Evolutionary conservation across 2,888 invertebrate genomes (phyloP), one percentile per base, ranked within the genome.

Genomic region (Callimorpha dominula): DNA sequence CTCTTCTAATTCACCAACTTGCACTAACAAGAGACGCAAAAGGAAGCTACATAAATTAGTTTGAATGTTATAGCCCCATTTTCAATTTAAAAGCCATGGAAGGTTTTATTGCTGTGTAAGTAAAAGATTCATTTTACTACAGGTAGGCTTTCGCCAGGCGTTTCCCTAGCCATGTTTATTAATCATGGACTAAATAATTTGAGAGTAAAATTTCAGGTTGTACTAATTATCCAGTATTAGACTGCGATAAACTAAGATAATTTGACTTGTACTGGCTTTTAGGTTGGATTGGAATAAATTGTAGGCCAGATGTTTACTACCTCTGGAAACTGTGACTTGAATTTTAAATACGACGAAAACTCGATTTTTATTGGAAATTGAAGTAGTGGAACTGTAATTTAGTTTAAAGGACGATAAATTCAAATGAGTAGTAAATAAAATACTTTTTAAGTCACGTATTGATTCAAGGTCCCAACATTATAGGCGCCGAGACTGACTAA

Each of bases 181-280:
- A 79, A 81, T 78, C 75, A 68, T 46, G 64, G 79, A 79, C 80
- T 79, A 78, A 77, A 84, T 82, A 76, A 84, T 79, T 82, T 75
- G 70, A 43, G 54, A 75, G 69, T 78, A 75, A 80, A 80, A 82
- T 78, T 79, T 76, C 67, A 71, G 73, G 60, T 67, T 8, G 62
- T 79, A 75, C 85, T 84, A 84, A 82, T 83, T 82, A 83, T 82
- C 67, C 65, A 72, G 50, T 62, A 64, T 67, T 65, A 74, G 70
- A 65, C 71, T 82, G 72, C 72, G 78, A 82, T 79, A 82, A 83
- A 82, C 83, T 79, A 72, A 78, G 85, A 83, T 79, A 81, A 84
- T 69, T 66, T 15, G 73, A 70, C 70, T 68, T 72, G 67, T 77
- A 66, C 67, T 68, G 49, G 69, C 77, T 77, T 77, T 83, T 68